Evolutionary conservation across 2,797 vertebrate genomes (phyloP).

Genomic region (Galago senegalensis): DNA sequence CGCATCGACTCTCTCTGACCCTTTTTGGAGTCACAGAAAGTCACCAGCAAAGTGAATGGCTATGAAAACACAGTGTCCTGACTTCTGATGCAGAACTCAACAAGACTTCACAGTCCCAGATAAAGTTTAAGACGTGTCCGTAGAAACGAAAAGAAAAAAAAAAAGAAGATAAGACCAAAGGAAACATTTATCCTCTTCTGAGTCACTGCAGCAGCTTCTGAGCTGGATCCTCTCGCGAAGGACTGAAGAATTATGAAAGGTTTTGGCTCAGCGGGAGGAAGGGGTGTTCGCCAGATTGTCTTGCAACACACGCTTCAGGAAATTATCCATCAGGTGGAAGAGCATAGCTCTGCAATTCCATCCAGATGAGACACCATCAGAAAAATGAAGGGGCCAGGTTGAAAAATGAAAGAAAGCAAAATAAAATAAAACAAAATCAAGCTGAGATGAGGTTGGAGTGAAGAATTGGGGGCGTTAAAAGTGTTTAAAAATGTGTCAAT

Average conservation of each 20-base stretch:
- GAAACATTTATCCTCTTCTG: conserved; percentile 71
- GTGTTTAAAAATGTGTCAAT: neutral
- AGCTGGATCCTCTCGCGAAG: conserved; percentile 61
- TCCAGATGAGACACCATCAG: conserved; percentile 84
- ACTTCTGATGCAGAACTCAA: conserved; percentile 30
- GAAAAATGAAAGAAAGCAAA: conserved; percentile 57
- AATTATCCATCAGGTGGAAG: conserved; percentile 89
- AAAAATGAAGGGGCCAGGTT: conserved; percentile 35
- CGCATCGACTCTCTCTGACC: neutral
- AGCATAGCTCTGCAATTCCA: conserved; percentile 79
- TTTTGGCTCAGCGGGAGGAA: conserved; percentile 79
- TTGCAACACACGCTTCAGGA: conserved; percentile 86
- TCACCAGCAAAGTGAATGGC: neutral
- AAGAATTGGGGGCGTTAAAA: neutral
- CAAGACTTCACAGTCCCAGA: neutral
- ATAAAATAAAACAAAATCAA: conserved; percentile 48
- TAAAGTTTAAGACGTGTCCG: conserved; percentile 44
- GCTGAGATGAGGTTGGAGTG: neutral
- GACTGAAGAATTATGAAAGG: conserved; percentile 73
- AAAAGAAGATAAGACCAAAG: conserved; percentile 44
- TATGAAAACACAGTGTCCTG: neutral
- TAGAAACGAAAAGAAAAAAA: neutral
- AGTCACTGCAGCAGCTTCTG: conserved; percentile 75
- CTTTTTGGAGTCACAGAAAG: neutral
- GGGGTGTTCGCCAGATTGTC: conserved; percentile 84